These are phyloP conservation scores for Pedetes capensis DNA, from an alignment of 2,113 vertebrate species.

Conservation along the genomic window DNA sequence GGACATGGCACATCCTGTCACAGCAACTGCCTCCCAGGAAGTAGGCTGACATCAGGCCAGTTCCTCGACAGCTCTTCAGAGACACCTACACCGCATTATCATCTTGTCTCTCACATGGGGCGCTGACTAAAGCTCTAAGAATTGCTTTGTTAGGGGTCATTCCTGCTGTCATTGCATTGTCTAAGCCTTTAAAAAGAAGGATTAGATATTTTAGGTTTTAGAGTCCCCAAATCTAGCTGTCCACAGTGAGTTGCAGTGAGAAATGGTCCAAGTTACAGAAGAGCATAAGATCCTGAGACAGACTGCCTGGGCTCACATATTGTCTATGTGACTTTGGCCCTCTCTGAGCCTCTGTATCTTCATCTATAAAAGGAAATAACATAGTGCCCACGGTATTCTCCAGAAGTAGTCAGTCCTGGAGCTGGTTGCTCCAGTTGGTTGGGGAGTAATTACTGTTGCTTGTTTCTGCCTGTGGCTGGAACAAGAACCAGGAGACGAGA, in stretches of 20 bases:
- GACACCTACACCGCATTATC: neutral
- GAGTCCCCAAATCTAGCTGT: neutral
- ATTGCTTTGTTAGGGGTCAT: neutral
- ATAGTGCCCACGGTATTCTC: neutral
- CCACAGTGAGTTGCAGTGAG: neutral
- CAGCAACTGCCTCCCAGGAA: too few species aligned
- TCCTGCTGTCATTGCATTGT: neutral
- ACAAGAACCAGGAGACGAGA: neutral
- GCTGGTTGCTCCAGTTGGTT: neutral
- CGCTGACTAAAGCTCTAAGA: neutral
- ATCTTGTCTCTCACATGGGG: neutral
- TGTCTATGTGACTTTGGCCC: neutral
- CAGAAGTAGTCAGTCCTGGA: neutral
- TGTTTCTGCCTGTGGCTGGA: neutral
- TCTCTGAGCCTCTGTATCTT: neutral
- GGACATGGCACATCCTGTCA: fast-evolving
- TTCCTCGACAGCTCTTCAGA: neutral
- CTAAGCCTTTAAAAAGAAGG: neutral
- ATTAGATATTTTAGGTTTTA: neutral
- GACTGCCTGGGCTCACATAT: neutral
- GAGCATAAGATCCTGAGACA: neutral
- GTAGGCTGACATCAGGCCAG: neutral
- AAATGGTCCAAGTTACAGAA: neutral
- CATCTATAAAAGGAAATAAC: neutral
- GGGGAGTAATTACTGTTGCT: neutral